Evolutionary conservation across 2,113 vertebrate species (phyloP).

Genomic region (Neogale vison): DNA sequence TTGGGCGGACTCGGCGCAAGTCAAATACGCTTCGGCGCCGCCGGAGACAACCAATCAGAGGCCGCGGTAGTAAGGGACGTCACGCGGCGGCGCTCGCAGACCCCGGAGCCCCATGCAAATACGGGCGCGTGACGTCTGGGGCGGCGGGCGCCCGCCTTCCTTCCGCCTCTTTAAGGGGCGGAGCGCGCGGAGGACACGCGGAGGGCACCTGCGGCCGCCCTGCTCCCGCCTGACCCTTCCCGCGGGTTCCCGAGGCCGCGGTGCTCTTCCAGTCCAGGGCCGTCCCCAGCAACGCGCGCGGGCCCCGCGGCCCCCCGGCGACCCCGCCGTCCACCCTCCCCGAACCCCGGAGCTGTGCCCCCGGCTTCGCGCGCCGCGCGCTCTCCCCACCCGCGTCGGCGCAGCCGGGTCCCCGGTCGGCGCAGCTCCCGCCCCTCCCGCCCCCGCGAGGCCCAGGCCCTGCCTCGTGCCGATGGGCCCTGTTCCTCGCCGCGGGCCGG

Average conservation of each 20-base stretch:
- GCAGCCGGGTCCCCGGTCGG: no score
- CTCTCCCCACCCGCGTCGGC: not conserved
- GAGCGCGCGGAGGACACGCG: not conserved
- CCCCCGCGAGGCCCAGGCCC: no score
- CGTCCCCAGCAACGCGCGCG: not conserved
- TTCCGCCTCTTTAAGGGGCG: not conserved
- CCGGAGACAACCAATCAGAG: constrained; percentile 72
- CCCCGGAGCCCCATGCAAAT: not conserved
- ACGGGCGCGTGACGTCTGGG: not conserved
- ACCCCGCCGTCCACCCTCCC: no score
- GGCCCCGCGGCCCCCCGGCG: not conserved
- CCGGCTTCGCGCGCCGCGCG: no score
- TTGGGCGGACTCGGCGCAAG: constrained; percentile 73
- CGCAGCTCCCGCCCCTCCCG: no score
- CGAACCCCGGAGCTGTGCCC: no score
- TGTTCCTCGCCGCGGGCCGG: no score
- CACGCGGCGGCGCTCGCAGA: accelerated
- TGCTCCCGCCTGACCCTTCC: no score
- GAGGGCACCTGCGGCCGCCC: accelerated
- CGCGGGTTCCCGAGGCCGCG: no score
- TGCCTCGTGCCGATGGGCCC: no score
- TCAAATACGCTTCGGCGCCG: constrained; percentile 48
- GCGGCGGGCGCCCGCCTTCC: accelerated
- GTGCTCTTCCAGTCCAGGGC: accelerated
- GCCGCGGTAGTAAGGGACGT: not conserved